Evolutionary conservation across 1,140 invertebrate genomes (phyloP), one percentile per base, ranked within the genome.

Genomic region (Brachionus koreanus): DNA sequence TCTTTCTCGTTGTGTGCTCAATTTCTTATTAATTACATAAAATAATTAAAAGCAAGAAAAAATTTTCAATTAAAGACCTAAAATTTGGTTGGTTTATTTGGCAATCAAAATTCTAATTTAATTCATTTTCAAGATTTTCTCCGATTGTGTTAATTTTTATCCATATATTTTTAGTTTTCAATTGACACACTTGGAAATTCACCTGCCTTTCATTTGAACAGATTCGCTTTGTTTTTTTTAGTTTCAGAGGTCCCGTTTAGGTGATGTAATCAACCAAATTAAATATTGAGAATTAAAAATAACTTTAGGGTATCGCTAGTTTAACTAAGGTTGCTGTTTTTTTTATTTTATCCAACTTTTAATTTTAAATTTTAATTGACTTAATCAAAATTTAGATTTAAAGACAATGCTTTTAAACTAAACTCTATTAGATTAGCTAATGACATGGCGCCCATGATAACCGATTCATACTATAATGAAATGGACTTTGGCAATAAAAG

Each of bases 391-490:
- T 43, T 39, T 43, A 69, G 35, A 37, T 39, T 69, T 69, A 33
- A n/a, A 39, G 16, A 69, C 49, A 57, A 57, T 57, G 49, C 16
- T 57, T 19, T 23, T n/a, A 29, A 25, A 25, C 13, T 75, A 42
- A 19, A 42, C 19, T 5, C 33, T 23, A 39, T 39, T 39, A 25
- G 37, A 13, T n/a, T 16, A 25, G 5, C 39, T 72, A 75, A 46
- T 12, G 16, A 79, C 37, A 79, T 79, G 76, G 76, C 49, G 19
- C 76, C 76, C 37, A 79, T 79, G 76, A 79, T 79, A n/a, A 79
- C 76, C 6, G 76, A 79, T 61, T 79, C 76, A 7, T 79, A 79
- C 57, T 79, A 79, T 25, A 79, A 65, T 74, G 69, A 74, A 13
- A 43, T 43, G 16, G 69, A 74, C 19, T 74, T 74, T 74, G 33